Percentiles rank a stretch among this genome's conserved stretches.
These are phyloP conservation scores for Galbula dea DNA, from an alignment of 2,113 vertebrate genomes.

Conservation along the genomic window DNA sequence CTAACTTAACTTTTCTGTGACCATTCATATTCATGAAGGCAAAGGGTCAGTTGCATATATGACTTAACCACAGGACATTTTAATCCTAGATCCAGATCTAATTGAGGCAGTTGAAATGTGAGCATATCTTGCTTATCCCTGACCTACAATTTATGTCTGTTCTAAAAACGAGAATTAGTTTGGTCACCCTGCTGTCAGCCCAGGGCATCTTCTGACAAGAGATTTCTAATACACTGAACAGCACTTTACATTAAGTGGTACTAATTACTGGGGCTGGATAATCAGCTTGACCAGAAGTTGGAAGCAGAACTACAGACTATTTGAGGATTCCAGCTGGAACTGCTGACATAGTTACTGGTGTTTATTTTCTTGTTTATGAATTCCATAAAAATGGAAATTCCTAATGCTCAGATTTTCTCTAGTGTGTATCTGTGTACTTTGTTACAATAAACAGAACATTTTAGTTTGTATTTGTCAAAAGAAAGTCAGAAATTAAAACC, in stretches of 20 bases:
- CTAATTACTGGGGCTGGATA: constrained; percentile 46
- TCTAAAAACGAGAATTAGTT: constrained; percentile 53
- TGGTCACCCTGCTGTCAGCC: constrained; percentile 66
- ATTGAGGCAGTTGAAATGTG: constrained; percentile 53
- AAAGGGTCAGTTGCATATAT: constrained; percentile 48
- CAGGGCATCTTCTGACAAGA: constrained; percentile 65
- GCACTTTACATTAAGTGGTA: constrained; percentile 61
- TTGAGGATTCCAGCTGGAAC: background rate
- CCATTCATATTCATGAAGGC: constrained; percentile 51
- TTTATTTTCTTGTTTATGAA: constrained; percentile 3
- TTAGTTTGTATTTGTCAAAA: background rate
- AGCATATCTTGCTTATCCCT: constrained; percentile 33
- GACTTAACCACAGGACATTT: constrained; percentile 54
- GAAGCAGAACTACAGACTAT: background rate
- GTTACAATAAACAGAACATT: background rate
- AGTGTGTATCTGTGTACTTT: background rate
- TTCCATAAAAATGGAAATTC: background rate
- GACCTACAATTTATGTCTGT: constrained; percentile 60
- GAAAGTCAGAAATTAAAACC: background rate
- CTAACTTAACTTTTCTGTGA: constrained; percentile 2
- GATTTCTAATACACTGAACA: constrained; percentile 52
- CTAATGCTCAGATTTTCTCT: background rate
- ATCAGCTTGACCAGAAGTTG: constrained; percentile 53
- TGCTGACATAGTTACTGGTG: background rate
- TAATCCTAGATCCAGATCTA: constrained; percentile 44